A percentile compares a stretch with the other conserved stretches of the same genome.
These are phyloP conservation scores for Sprattus sprattus DNA, from an alignment of 2,113 vertebrate genomes.

Conservation along the genomic window DNA sequence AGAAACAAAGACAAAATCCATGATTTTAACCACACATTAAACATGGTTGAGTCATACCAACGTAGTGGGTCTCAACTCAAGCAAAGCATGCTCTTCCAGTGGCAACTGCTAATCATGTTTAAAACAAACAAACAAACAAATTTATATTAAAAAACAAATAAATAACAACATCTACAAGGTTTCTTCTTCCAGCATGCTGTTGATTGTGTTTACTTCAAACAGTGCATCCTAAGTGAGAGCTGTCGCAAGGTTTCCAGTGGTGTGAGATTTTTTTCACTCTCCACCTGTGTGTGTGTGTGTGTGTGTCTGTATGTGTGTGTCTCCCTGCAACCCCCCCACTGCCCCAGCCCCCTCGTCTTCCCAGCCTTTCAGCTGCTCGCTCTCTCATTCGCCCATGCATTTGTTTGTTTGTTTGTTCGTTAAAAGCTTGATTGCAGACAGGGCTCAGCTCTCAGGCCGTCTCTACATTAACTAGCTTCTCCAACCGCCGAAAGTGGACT, in stretches of 20 bases:
- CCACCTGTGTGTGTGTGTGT: neutral
- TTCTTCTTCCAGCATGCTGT: neutral
- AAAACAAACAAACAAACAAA: neutral
- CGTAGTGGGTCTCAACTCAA: neutral
- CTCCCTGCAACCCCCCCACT: neutral
- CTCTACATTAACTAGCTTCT: conserved; percentile 65
- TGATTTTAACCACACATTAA: neutral
- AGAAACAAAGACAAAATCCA: neutral
- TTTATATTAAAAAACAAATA: neutral
- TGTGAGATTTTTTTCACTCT: neutral
- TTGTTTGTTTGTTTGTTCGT: neutral
- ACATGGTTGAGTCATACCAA: neutral
- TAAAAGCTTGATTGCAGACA: conserved; percentile 15
- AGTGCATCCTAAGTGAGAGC: neutral
- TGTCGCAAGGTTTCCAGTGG: neutral
- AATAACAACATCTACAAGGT: neutral
- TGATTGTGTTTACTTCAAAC: neutral
- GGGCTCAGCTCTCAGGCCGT: neutral
- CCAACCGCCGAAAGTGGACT: conserved; percentile 70
- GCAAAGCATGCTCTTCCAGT: neutral
- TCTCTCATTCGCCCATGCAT: neutral
- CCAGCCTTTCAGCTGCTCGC: neutral
- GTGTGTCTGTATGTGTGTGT: neutral
- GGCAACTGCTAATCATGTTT: neutral
- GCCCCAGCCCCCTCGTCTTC: neutral